Percentiles rank a stretch among this genome's conserved stretches.
Conservation (phyloP, 2,797 vertebrate genomes). For the Notamacropus eugenii region DNA sequence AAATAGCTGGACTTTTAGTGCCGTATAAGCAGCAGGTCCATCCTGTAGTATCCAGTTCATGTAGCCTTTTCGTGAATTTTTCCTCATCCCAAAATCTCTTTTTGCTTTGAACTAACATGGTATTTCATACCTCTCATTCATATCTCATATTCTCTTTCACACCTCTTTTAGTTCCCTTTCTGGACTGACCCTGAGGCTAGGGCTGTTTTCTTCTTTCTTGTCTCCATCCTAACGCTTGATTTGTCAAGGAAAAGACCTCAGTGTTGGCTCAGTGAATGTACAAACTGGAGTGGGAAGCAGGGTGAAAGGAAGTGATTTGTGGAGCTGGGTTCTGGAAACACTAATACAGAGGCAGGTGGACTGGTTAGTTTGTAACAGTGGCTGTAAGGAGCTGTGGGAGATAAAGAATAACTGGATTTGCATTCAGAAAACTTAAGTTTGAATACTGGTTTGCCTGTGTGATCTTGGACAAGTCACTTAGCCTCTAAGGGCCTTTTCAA, state of each 20-base stretch:
- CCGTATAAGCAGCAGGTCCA: neutral
- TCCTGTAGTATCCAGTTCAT: neutral
- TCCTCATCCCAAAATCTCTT: neutral
- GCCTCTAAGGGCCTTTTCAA: neutral
- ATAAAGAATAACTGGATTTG: neutral
- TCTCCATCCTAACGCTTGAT: neutral
- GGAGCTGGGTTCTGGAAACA: neutral
- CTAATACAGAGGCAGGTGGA: neutral
- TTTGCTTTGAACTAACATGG: neutral
- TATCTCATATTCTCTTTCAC: neutral
- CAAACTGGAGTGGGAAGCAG: neutral
- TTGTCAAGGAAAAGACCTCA: neutral
- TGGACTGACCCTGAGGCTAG: neutral
- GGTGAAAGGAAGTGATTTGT: neutral
- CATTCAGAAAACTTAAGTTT: neutral
- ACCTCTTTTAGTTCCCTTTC: neutral
- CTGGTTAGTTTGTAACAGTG: neutral
- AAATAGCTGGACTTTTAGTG: neutral
- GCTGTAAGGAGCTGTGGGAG: neutral
- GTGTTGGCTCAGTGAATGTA: neutral
- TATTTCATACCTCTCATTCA: neutral
- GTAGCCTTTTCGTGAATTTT: neutral
- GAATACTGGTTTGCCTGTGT: neutral
- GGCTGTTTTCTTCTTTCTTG: neutral
- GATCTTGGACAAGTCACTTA: neutral